A percentile compares a stretch with the other conserved stretches of the same genome.
Evolutionary conservation across 2,888 invertebrate genomes (phyloP).

Genomic region (Byasa hedistus): DNA sequence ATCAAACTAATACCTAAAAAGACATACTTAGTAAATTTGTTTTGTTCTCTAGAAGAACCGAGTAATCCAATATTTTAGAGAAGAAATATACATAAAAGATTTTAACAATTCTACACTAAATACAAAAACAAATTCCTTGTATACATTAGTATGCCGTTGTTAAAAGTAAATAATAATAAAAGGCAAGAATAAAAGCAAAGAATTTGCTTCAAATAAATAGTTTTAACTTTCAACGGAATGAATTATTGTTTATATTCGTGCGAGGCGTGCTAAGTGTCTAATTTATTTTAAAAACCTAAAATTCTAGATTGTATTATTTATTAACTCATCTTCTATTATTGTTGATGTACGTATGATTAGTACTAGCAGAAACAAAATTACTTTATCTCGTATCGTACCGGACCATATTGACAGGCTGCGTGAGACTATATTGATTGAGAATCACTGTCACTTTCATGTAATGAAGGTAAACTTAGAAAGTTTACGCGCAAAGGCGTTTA

Average conservation of each 20-base stretch:
- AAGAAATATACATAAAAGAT: constrained; percentile 17
- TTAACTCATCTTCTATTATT: background rate
- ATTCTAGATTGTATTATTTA: constrained; percentile 1
- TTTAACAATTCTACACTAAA: constrained; percentile 24
- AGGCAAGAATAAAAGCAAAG: constrained; percentile 20
- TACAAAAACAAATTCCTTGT: constrained; percentile 29
- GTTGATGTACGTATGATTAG: background rate
- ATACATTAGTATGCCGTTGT: constrained; percentile 22
- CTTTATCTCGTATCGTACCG: constrained; percentile 5
- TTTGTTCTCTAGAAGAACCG: constrained; percentile 25
- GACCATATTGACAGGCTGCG: constrained; percentile 15
- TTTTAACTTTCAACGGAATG: constrained; percentile 19
- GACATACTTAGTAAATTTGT: constrained; percentile 19
- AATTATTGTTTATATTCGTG: constrained; percentile 29
- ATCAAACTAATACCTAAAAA: constrained; percentile 20
- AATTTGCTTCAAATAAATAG: constrained; percentile 28
- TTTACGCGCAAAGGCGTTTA: constrained; percentile 12
- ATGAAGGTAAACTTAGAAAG: constrained; percentile 2
- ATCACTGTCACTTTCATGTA: background rate
- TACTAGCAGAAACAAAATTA: constrained; percentile 4
- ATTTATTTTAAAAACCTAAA: constrained; percentile 18
- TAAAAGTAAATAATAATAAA: constrained; percentile 2
- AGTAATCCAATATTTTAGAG: constrained; percentile 12
- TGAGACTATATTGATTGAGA: constrained; percentile 3
- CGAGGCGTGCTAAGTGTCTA: constrained; percentile 31